Conservation (phyloP, 2,888 invertebrate species). For the Calephelis perditalis region DNA sequence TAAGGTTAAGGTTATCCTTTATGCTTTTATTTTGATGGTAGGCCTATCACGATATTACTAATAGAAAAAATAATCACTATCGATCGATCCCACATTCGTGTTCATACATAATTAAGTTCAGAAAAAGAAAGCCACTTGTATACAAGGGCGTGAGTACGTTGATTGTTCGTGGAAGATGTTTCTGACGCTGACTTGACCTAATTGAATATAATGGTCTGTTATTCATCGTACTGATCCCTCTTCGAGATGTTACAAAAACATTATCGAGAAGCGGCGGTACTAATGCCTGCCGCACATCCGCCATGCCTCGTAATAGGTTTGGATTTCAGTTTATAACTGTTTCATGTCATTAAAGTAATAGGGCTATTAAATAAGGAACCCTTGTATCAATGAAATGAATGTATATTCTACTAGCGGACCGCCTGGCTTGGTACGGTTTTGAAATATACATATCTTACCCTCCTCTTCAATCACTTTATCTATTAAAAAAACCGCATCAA, state of each 20-base stretch:
- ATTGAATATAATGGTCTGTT: constrained; percentile 74
- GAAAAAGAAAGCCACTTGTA: constrained; percentile 68
- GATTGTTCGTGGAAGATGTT: constrained; percentile 70
- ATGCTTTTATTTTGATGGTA: neutral
- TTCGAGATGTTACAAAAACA: constrained; percentile 57
- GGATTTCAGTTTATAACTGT: constrained; percentile 51
- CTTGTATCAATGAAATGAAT: constrained; percentile 36
- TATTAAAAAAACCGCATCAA: no score
- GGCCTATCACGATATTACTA: constrained; percentile 12
- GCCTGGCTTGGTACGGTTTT: no score
- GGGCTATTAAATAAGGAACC: constrained; percentile 46
- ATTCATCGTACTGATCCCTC: constrained; percentile 57
- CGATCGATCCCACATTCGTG: constrained; percentile 51
- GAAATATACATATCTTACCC: constrained; percentile 23
- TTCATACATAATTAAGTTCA: constrained; percentile 63
- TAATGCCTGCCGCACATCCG: constrained; percentile 30
- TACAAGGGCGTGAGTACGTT: constrained; percentile 59
- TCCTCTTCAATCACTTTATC: no score
- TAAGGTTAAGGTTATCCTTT: neutral
- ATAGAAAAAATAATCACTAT: constrained; percentile 46
- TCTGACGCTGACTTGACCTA: constrained; percentile 70
- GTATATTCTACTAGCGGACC: constrained; percentile 28
- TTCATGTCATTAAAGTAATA: constrained; percentile 59
- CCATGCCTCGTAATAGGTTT: constrained; percentile 33
- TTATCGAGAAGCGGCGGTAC: constrained; percentile 42